These are phyloP conservation scores for Himalopsyche japonica DNA, from an alignment of 2,888 invertebrate genomes.

Conservation along the genomic window DNA sequence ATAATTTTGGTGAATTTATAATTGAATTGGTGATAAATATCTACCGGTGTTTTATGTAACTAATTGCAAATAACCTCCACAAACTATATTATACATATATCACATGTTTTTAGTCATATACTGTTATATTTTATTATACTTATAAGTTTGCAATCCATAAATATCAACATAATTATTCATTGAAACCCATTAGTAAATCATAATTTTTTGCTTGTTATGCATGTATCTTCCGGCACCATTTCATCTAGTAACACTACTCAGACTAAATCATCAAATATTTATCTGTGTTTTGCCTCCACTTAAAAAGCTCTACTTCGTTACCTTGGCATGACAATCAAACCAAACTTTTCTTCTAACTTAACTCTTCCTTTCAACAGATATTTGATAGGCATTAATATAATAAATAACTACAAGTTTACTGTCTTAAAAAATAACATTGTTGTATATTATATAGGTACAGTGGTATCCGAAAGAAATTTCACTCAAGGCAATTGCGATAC, in stretches of 20 bases:
- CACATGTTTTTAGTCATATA: neutral
- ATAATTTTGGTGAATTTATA: slow-evolving; percentile 34
- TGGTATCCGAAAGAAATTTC: too few species aligned
- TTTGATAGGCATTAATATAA: too few species aligned
- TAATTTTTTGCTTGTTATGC: neutral
- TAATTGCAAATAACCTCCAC: neutral
- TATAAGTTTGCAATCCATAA: neutral
- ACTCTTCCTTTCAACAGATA: too few species aligned
- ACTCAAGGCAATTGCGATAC: too few species aligned
- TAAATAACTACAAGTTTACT: too few species aligned
- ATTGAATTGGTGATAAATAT: slow-evolving; percentile 3
- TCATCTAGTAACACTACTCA: neutral
- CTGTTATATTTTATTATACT: neutral
- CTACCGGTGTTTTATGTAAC: neutral
- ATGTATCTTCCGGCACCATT: neutral
- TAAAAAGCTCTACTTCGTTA: neutral
- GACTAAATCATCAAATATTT: neutral
- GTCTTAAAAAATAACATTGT: too few species aligned
- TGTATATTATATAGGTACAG: too few species aligned
- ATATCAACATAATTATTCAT: neutral
- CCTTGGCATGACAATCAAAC: too few species aligned
- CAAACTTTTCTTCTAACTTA: too few species aligned
- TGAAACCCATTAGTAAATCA: neutral
- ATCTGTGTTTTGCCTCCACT: neutral
- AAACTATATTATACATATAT: neutral